phyloP scores from a whole-genome alignment of 2,113 vertebrate species.

The Nerophis lumbriciformis region DNA sequence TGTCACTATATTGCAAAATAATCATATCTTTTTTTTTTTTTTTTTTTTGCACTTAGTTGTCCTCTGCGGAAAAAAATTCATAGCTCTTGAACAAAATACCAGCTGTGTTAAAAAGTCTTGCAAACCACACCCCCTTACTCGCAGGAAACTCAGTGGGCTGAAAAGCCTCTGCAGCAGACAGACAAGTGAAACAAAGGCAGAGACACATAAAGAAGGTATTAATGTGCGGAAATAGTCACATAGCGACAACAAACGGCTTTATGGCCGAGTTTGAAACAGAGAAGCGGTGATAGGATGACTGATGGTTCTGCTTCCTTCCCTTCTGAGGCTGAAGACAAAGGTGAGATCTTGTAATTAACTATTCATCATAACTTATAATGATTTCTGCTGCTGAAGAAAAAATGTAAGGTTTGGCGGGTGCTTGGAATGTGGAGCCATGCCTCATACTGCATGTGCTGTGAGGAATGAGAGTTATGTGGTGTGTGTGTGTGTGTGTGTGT shows the following conservation, averaged over 20 bases:
- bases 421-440: slow-evolving; percentile 32
- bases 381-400: neutral
- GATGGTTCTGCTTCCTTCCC: slow-evolving; percentile 25
- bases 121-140: slow-evolving; percentile 47
- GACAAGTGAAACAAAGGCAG: slow-evolving; percentile 1
- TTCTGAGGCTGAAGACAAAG: slow-evolving; percentile 26
- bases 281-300: neutral
- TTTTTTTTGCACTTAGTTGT: neutral
- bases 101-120: slow-evolving; percentile 37
- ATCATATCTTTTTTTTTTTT: neutral
- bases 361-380: neutral
- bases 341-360: slow-evolving; percentile 41
- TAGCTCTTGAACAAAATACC: slow-evolving; percentile 9
- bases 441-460: slow-evolving; percentile 45
- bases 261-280: neutral
- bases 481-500: slow-evolving; percentile 15
- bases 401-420: slow-evolving; percentile 22
- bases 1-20: neutral
- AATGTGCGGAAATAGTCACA: slow-evolving; percentile 10
- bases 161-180: slow-evolving; percentile 13
- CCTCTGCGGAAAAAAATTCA: too few species aligned
- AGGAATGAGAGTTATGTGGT: slow-evolving; percentile 56
- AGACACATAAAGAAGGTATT: neutral
- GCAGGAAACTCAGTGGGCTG: slow-evolving; percentile 41
- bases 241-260: neutral